Conservation (phyloP, 2,888 invertebrate species). For the Leptarthrus brevirostris region DNA sequence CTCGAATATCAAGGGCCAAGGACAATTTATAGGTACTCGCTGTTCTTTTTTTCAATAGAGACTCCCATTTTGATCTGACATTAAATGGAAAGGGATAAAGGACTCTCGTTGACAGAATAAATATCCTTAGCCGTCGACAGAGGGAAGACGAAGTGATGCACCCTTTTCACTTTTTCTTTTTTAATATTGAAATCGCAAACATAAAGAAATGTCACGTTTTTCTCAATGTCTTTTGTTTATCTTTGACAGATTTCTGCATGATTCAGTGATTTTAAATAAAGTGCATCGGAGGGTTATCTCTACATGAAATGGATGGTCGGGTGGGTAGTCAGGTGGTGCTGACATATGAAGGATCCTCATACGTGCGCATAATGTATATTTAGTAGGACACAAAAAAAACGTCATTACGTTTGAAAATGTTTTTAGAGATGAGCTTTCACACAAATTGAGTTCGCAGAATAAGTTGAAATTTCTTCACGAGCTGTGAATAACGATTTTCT, state of each 20-base stretch:
- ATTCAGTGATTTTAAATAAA: slow-evolving; percentile 27
- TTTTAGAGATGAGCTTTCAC: too few relatives aligned
- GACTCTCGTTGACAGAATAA: slow-evolving; percentile 15
- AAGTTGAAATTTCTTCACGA: too few relatives aligned
- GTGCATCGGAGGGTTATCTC: slow-evolving; percentile 9
- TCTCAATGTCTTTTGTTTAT: slow-evolving; percentile 29
- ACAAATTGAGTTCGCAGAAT: too few relatives aligned
- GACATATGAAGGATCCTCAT: not conserved
- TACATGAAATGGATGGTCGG: not conserved
- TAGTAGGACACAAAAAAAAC: too few relatives aligned
- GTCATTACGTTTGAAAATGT: too few relatives aligned
- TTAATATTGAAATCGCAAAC: slow-evolving; percentile 52
- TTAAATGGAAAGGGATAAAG: not conserved
- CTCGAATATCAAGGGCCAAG: not conserved
- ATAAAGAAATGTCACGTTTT: slow-evolving; percentile 31
- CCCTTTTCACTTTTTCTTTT: slow-evolving; percentile 30
- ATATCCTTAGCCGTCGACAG: not conserved
- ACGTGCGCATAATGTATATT: too few relatives aligned
- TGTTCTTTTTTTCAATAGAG: not conserved
- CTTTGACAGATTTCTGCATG: slow-evolving; percentile 22
- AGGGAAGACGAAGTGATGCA: slow-evolving; percentile 3
- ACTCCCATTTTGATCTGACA: not conserved
- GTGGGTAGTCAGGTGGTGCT: not conserved
- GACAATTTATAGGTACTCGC: slow-evolving; percentile 2
- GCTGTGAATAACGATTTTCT: too few relatives aligned